A percentile compares a stretch with the other conserved stretches of the same genome.
phyloP scores from a whole-genome alignment of 2,888 invertebrate genomes.

The Acanthosepion pharaonis region DNA sequence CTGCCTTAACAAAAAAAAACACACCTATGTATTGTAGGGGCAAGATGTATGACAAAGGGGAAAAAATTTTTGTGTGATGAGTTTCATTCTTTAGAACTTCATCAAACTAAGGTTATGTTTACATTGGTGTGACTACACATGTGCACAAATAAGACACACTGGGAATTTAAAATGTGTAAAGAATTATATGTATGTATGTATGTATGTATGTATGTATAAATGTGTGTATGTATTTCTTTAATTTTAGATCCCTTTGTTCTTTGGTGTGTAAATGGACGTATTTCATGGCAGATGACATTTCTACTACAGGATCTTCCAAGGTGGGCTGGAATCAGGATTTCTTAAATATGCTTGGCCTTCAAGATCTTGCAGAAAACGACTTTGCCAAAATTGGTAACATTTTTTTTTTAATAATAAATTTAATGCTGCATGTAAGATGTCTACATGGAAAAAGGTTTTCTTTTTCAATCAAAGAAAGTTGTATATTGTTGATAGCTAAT shows the following conservation, averaged over 20 bases:
- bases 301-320: not conserved
- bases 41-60: too few species aligned
- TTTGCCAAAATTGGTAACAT: conserved; percentile 73
- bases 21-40: too few species aligned
- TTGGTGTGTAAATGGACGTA: conserved; percentile 96
- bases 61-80: too few species aligned
- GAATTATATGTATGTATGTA: not conserved
- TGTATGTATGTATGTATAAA: not conserved
- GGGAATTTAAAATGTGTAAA: too few species aligned
- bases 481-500: too few species aligned
- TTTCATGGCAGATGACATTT: conserved; percentile 65
- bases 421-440: not conserved
- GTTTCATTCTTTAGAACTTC: too few species aligned
- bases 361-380: conserved; percentile 79
- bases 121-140: too few species aligned
- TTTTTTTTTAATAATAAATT: conserved; percentile 69
- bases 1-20: too few species aligned
- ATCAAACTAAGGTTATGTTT: too few species aligned
- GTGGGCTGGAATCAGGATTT: conserved; percentile 83
- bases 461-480: too few species aligned
- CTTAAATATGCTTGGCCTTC: conserved; percentile 83
- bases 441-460: too few species aligned
- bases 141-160: too few species aligned
- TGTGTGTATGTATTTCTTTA: not conserved
- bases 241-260: conserved; percentile 88